phyloP scores from a whole-genome alignment of 2,888 invertebrate species.

The Homarus gammarus region DNA sequence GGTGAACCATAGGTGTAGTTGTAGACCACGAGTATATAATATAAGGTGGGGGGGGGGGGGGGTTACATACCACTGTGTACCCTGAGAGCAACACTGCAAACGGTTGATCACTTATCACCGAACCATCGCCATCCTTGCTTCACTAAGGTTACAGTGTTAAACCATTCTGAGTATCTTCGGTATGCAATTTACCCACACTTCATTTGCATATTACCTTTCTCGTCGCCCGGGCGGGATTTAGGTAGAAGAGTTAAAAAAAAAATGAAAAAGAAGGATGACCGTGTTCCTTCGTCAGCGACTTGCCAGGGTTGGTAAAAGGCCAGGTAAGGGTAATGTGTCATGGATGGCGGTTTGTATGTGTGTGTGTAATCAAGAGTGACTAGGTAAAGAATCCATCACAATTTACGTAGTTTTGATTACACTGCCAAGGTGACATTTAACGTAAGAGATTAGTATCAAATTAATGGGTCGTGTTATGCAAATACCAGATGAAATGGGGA shows the following conservation, averaged over 20 bases:
- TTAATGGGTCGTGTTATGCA: slow-evolving; percentile 37
- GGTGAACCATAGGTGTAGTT: too few relatives aligned
- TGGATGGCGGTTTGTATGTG: too few relatives aligned
- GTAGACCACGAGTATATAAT: too few relatives aligned
- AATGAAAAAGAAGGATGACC: neutral
- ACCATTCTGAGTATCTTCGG: neutral
- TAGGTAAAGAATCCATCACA: neutral
- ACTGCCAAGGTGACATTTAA: slow-evolving; percentile 27
- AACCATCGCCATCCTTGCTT: neutral
- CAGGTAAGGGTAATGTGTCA: neutral
- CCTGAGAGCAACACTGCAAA: neutral
- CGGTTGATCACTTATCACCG: neutral
- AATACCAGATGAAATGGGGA: slow-evolving; percentile 2
- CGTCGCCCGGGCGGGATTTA: neutral
- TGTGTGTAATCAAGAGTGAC: neutral
- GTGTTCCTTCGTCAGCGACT: neutral
- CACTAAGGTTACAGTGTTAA: neutral
- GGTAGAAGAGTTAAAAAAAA: neutral
- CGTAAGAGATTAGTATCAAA: slow-evolving; percentile 33
- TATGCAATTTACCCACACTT: neutral
- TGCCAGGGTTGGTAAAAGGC: neutral
- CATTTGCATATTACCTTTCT: slow-evolving; percentile 17
- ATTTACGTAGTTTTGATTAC: slow-evolving; percentile 13
- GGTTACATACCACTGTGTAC: too few relatives aligned
- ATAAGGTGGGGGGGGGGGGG: too few relatives aligned